Percentiles rank a stretch among this genome's conserved stretches.
Evolutionary conservation across 2,113 vertebrate species (phyloP).

Genomic region (Phainopepla nitens): DNA sequence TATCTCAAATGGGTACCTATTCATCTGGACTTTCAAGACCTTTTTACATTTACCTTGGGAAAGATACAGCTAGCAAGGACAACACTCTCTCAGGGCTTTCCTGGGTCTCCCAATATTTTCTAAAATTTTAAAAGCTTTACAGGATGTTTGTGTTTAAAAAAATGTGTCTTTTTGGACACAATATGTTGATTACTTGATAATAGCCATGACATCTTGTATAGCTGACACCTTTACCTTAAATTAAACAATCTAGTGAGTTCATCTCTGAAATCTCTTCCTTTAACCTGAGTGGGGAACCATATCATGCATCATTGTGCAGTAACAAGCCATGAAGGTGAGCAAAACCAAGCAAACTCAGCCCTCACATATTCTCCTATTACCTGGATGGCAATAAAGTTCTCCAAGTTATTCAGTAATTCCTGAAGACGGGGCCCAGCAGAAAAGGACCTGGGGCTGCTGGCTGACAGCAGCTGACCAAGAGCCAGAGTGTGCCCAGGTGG

Average conservation of each 20-base stretch:
- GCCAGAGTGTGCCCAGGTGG: neutral
- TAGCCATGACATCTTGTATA: neutral
- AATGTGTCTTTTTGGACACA: neutral
- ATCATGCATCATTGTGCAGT: neutral
- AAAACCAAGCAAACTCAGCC: neutral
- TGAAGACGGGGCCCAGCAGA: neutral
- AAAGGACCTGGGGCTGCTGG: neutral
- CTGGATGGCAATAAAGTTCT: neutral
- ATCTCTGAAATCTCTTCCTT: neutral
- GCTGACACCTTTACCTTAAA: neutral
- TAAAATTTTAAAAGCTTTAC: neutral
- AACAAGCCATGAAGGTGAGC: neutral
- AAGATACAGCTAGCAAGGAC: neutral
- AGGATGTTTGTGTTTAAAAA: neutral
- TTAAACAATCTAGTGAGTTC: neutral
- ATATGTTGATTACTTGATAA: neutral
- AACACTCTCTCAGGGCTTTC: neutral
- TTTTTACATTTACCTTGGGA: neutral
- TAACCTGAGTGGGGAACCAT: neutral
- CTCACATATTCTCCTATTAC: neutral
- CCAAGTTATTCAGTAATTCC: neutral
- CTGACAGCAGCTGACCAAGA: neutral
- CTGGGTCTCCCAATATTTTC: neutral
- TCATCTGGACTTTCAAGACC: neutral
- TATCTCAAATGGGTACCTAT: neutral